A percentile compares a stretch with the other conserved stretches of the same genome.
phyloP scores from a whole-genome alignment of 2,113 vertebrate genomes.

The Gobius niger region DNA sequence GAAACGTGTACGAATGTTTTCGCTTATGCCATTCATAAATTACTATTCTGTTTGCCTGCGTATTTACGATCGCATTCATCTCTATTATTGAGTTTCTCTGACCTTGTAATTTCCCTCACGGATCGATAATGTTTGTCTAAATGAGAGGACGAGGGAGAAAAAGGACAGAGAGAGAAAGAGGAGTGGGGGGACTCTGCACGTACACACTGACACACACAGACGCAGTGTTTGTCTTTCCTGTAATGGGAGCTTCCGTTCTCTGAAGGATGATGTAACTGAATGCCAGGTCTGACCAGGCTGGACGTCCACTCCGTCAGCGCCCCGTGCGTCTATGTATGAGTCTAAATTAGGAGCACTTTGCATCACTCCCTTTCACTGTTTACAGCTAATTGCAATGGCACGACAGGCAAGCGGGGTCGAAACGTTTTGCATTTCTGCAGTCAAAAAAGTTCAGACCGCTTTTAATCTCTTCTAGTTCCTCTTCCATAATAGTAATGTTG shows the following conservation, averaged over 20 bases:
- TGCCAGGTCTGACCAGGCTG: slow-evolving; percentile 65
- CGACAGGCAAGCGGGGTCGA: not conserved
- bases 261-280: slow-evolving; percentile 79
- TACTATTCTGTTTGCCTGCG: no score
- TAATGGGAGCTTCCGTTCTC: slow-evolving; percentile 79
- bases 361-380: slow-evolving; percentile 39
- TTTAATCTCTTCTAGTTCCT: no score
- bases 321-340: slow-evolving; percentile 29
- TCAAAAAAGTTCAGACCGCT: no score
- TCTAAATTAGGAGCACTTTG: slow-evolving; percentile 22
- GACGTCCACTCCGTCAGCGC: slow-evolving; percentile 50
- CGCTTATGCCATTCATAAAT: no score
- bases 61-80: no score
- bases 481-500: no score
- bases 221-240: slow-evolving; percentile 79
- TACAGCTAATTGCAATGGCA: slow-evolving; percentile 42
- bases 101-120: no score
- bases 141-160: slow-evolving; percentile 33
- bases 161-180: slow-evolving; percentile 51
- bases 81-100: no score
- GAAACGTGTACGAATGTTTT: no score
- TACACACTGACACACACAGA: slow-evolving; percentile 26
- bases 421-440: no score
- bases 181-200: not conserved
- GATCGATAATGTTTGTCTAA: no score